Evolutionary conservation across 2,888 invertebrate genomes (phyloP), one percentile per base, ranked within the genome.

Genomic region (Spodoptera exigua): DNA sequence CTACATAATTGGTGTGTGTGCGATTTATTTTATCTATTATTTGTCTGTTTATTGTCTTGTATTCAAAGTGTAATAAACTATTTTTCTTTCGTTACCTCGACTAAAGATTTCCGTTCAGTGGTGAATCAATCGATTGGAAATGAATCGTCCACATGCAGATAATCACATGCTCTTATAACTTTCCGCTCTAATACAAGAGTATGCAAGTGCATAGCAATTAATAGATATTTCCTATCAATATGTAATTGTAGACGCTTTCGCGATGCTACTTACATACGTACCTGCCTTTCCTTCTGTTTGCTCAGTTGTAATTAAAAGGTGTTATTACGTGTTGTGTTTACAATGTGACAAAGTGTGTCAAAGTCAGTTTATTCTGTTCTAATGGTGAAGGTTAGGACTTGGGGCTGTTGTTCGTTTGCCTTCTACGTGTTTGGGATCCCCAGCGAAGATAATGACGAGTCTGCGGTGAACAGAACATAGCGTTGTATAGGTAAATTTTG

Each of bases 211-310:
- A 65, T 52, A 39, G 40, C 59, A 61, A 60, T 67, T 58, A 63
- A 55, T 37, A 34, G 36, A 48, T 12, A 52, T 58, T 49, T 55
- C 44, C 51, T 41, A 54, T 73, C 52, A 53, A 62, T 56, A 58
- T 57, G 60, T 73, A 52, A 74, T 60, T 61, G 61, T 14, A 34
- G 21, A 46, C 46, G 52, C 61, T 57, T 73, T 74, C 57, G 17
- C 55, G 49, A 18, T 32, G 16, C 44, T 40, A n/a, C n/a, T n/a
- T n/a, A n/a, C n/a, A n/a, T n/a, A n/a, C n/a, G n/a, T n/a, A n/a
- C 2, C 17, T 40, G n/a, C 16, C 39, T 65, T 66, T 60, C 61
- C 16, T 66, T 45, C 18, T 3, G 14, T 70, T 70, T 64, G 48
- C 61, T 58, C 65, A 75, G 68, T 52, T 74, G 72, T 48, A 55